Evolutionary conservation across 2,113 vertebrate genomes (phyloP), one percentile per base, ranked within the genome.

Genomic region (Datnioides undecimradiatus): DNA sequence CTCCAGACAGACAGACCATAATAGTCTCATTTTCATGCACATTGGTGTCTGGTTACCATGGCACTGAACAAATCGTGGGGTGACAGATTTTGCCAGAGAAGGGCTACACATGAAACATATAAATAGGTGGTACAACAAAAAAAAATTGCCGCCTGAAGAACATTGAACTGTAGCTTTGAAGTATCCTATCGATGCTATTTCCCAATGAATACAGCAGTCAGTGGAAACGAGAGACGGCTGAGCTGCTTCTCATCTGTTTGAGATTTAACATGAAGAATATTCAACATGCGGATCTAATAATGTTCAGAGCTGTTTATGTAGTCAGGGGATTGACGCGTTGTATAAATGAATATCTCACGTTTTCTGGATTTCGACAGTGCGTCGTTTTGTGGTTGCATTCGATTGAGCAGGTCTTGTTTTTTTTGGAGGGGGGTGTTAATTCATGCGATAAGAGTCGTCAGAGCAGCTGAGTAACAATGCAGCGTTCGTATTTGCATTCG

Each of bases 11-110:
- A 84, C 85, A 80, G 81, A 84, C 88, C 65, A 78, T 88, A 88
- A 93, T 91, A 87, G 90, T 77, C 84, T 90, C 69, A 91, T 93
- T 89, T 90, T 91, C 58, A 93, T 92, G 89, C 92, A 92, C 87
- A 86, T 82, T 70, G 83, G 58, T 87, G 80, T 87, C 86, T 89
- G 88, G 87, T 91, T 90, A 79, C 86, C 82, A 93, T 90, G 82
- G 88, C 77, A 74, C 73, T 79, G 79, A 76, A 73, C 83, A 83
- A 84, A 89, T 79, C 43, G 16, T 41, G 45, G 60, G 68, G 70
- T 69, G 83, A 49, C 65, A 76, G 68, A 79, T 83, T 87, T 87
- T 45, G 45, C 68, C 40, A 6, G 45, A 62, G 75, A 71, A 55
- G 29, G 48, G 58, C 70, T 45, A 34, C 36, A 58, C 43, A 68